Base-by-base conservation (phyloP, 2,797 vertebrate species). In the Ctenochaetus hawaiiensis region DNA sequence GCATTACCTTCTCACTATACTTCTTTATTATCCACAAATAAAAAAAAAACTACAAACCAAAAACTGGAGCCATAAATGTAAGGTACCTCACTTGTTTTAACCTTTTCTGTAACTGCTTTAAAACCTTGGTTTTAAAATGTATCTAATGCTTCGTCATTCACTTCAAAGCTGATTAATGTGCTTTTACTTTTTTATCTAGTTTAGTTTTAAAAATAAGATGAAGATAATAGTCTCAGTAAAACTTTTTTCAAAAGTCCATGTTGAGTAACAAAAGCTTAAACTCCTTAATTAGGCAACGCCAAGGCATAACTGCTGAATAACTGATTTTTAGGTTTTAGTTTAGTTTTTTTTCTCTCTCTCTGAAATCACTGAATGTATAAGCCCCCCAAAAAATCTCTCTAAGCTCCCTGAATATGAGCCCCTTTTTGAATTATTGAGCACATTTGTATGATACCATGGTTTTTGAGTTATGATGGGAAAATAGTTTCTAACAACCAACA, bases 221-320 rank as follows among this genome's bases (percentile, higher is more conserved):
- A 30, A 1, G 13, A 8, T 66, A 58, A 48, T 26, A 67, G 18
- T n/a, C 45, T 73, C 13, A 13, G 37, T 53, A 18, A 48, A 51
- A 67, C 6, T 53, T 34, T 14, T 54, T 60, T 52, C 20, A 47
- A 57, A 73, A 26, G 22, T 79, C 71, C 59, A 20, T 63, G 63
- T 20, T 9, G 18, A 18, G 37, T 51, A 56, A 47, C 2, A 68
- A 69, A 82, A 47, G 12, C 49, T 49, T 61, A 6, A 82, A 61
- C 18, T 75, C 11, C 39, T 57, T 48, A 70, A 77, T 77, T 73
- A 81, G 54, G 22, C 22, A 48, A 34, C 56, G 56, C 61, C 45
- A 71, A 64, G 22, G 44, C 41, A 2, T 2, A 43, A 47, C 8
- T 41, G 49, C 41, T 47, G 12, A 76, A 56, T 68, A 53, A n/a